A percentile compares a stretch with the other conserved stretches of the same genome.
Evolutionary conservation across 2,113 vertebrate species (phyloP).

Genomic region (Rhea pennata): DNA sequence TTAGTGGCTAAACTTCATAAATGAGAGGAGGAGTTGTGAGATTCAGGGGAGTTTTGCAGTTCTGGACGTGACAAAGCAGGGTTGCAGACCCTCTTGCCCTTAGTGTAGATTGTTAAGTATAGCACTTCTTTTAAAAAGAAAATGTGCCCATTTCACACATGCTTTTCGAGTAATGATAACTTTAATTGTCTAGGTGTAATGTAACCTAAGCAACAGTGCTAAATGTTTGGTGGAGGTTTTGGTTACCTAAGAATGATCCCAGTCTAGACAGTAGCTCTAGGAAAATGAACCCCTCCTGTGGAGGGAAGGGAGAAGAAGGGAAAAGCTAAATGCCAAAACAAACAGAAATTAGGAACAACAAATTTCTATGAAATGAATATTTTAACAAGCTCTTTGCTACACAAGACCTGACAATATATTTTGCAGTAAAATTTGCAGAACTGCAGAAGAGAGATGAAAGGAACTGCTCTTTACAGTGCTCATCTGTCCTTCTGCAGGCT

Average conservation of each 20-base stretch:
- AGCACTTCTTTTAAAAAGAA: neutral
- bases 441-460: neutral
- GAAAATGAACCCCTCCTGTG: neutral
- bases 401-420: neutral
- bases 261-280: neutral
- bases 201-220: neutral
- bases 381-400: neutral
- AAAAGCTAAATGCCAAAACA: neutral
- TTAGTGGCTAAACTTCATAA: fast-evolving
- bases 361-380: neutral
- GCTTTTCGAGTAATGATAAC: neutral
- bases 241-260: neutral
- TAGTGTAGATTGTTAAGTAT: neutral
- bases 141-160: neutral
- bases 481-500: fast-evolving
- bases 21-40: neutral
- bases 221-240: neutral
- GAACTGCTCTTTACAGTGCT: neutral
- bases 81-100: neutral
- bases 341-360: neutral
- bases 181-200: neutral
- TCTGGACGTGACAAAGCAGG: neutral
- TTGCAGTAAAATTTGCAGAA: neutral
- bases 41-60: neutral
- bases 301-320: neutral